Evolutionary conservation across 2,888 invertebrate genomes (phyloP).

Genomic region (Charanyca ferruginea): DNA sequence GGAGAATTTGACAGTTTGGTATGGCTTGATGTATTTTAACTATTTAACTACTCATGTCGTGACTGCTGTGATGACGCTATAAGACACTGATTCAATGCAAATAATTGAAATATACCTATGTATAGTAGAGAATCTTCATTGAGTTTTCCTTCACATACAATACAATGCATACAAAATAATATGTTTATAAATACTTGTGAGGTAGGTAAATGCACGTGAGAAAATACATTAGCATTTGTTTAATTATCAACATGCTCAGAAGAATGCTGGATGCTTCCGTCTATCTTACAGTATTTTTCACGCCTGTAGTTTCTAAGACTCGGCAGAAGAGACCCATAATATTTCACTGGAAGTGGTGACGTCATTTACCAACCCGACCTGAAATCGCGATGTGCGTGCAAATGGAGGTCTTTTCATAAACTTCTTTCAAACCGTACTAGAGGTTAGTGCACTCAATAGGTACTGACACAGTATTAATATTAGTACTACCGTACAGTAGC

Average conservation of each 20-base stretch:
- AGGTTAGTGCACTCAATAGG: too few relatives aligned
- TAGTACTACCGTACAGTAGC: too few relatives aligned
- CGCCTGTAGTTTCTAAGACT: background rate
- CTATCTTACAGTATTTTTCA: background rate
- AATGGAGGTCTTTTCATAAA: too few relatives aligned
- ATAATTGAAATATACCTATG: too few relatives aligned
- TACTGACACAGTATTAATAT: too few relatives aligned
- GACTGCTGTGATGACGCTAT: background rate
- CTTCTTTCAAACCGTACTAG: too few relatives aligned
- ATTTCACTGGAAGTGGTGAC: background rate
- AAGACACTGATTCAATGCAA: background rate
- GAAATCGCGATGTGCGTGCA: too few relatives aligned
- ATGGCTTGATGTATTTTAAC: too few relatives aligned
- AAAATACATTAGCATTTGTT: conserved; percentile 37
- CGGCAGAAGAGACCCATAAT: too few relatives aligned
- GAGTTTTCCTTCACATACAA: conserved; percentile 38
- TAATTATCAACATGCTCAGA: conserved; percentile 7
- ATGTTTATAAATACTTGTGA: conserved; percentile 16
- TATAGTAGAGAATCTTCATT: conserved; percentile 31
- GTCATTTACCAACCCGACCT: too few relatives aligned
- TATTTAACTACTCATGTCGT: conserved; percentile 2
- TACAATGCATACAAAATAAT: too few relatives aligned
- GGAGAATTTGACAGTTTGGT: too few relatives aligned
- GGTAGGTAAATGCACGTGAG: background rate
- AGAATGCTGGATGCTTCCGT: background rate